Evolutionary conservation across 1,140 invertebrate species (phyloP), one percentile per base, ranked within the genome.

Genomic region (Ridgeia piscesae): DNA sequence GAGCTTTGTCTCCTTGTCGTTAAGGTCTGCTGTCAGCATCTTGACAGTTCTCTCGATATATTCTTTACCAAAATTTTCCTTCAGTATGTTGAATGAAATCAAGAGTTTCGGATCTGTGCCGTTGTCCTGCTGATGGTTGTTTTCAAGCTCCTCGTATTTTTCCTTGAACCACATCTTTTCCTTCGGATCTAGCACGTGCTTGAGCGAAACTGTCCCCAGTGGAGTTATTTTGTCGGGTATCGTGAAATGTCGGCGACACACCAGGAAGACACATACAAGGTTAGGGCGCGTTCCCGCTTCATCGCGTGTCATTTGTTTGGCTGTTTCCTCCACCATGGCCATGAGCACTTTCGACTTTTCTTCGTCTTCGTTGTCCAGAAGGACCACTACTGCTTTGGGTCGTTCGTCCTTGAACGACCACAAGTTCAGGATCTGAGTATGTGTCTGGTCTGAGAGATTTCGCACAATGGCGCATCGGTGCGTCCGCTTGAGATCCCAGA

Each of bases 301-400:
- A 34, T 93, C 89, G 92, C 93, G 92, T 35, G 92, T 77, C 33
- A 91, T 48, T n/a, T 92, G 58, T 89, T 92, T 93, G 8, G 93
- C 92, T 89, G 92, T 93, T 92, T 94, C 93, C 92, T 94, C 93
- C 6, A 95, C 34, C 0, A 91, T 90, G 33, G 93, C 93, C 77
- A 50, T 91, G 34, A 95, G 89, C 8, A 92, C 48, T 27, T 90
- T 88, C 31, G 93, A 34, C 89, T 93, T 94, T 34, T 95, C 94
- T 91, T 94, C 94, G 91, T 95, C 94, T 34, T 91, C 92, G 93
- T 94, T 95, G 90, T 95, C 94, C 77, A 95, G 92, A 48, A 95
- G 90, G 31, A 94, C 88, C n/a, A 94, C 35, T 1, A 94, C 94
- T 0, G 94, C 93, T 89, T 92, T 92, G 48, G 94, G 94, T 11